A percentile compares a stretch with the other conserved stretches of the same genome.
Evolutionary conservation across 2,888 invertebrate species (phyloP).

Genomic region (Hoplodrina blanda): DNA sequence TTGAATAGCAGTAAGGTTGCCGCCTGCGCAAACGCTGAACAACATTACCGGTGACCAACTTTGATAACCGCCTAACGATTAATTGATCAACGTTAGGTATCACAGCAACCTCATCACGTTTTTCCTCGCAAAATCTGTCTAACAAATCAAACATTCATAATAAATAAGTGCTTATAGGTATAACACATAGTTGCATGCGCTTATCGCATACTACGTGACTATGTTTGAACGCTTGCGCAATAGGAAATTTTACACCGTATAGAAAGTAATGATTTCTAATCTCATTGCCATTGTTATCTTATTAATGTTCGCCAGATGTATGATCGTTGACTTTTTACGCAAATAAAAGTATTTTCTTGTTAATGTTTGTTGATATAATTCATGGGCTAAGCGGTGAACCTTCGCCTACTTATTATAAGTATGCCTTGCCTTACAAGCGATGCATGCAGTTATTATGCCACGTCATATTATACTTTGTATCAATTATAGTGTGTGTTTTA

Average conservation of each 20-base stretch:
- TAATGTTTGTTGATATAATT: conserved; percentile 58
- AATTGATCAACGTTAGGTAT: conserved; percentile 1
- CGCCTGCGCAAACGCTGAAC: not conserved
- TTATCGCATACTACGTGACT: conserved; percentile 72
- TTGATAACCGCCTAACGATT: not conserved
- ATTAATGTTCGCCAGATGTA: conserved; percentile 70
- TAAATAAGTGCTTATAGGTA: conserved; percentile 50
- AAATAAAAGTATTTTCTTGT: conserved; percentile 58
- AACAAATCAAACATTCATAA: conserved; percentile 58
- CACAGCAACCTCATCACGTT: conserved; percentile 7
- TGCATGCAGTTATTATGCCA: conserved; percentile 64
- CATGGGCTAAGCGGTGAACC: conserved; percentile 72
- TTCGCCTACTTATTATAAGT: conserved; percentile 71
- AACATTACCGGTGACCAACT: not conserved
- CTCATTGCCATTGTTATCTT: conserved; percentile 82
- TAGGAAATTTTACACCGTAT: conserved; percentile 79
- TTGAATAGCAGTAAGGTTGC: not conserved
- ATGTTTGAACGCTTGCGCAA: conserved; percentile 76
- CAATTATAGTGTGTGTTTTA: conserved; percentile 46
- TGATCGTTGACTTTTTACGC: conserved; percentile 60
- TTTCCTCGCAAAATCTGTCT: conserved; percentile 46
- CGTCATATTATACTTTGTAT: conserved; percentile 45
- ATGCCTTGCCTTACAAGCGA: conserved; percentile 72
- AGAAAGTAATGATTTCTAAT: conserved; percentile 84
- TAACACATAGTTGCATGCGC: conserved; percentile 59